Evolutionary conservation across 2,113 vertebrate species (phyloP), one percentile per base, ranked within the genome.

Genomic region (Rafetus swinhoei): DNA sequence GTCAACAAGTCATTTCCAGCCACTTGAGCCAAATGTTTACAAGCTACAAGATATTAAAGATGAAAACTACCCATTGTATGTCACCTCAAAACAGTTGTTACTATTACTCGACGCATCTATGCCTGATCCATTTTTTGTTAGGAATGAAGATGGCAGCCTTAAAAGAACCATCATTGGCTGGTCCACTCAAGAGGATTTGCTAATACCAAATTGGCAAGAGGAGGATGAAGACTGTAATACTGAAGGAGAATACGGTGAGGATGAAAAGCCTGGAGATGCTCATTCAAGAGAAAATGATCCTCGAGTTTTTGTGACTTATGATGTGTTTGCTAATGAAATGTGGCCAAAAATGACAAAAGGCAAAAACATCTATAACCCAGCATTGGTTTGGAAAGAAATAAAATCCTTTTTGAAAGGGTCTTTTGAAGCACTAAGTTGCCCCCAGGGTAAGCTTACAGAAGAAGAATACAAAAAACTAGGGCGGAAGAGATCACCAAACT

Each of bases 351-450:
- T 99, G 97, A 91, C 95, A 84, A 98, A 98, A 95, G 98, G 98
- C 76, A 99, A 98, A 95, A 97, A 95, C 53, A n/a, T 90, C n/a
- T 98, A 98, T 87, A 99, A 98, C 90, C 97, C 98, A 19, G 97
- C 98, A 1, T 95, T 99, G 82, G 96, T 98, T 72, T 99, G 98
- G 98, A 98, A 98, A 93, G 98, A 99, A 96, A 98, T 98, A 84
- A 99, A 98, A 81, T 99, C 98, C 1, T 99, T 98, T 94, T 91
- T 99, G 90, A 99, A 98, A 79, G 98, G 98, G 8, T 99, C 98
- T 94, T 98, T 98, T 89, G 98, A 99, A 89, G 98, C 98, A 7
- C 93, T 98, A 87, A 97, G 55, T 82, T 98, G 96, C 94, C 94
- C 45, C 19, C 93, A 95, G 3, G 98, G 98, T 56, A 97, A 81